A percentile compares a stretch with the other conserved stretches of the same genome.
These are phyloP conservation scores for Caligus rogercresseyi DNA, from an alignment of 1,140 invertebrate species.

Conservation along the genomic window DNA sequence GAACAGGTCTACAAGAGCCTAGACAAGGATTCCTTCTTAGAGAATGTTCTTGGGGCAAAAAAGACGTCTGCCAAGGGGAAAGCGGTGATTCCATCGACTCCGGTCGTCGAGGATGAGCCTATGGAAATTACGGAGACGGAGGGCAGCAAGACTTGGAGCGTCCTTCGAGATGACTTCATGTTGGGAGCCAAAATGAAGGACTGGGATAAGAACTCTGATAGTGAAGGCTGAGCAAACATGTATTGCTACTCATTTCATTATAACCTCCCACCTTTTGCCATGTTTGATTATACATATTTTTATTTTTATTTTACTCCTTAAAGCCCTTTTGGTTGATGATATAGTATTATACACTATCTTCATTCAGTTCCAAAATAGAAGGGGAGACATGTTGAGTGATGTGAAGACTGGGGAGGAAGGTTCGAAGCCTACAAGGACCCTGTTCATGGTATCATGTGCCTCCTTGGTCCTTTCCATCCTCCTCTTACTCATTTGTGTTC, in stretches of 20 bases:
- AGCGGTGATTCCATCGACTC: constrained; percentile 1
- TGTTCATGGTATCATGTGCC: neutral
- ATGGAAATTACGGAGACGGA: constrained; percentile 34
- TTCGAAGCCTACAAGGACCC: neutral
- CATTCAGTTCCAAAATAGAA: neutral
- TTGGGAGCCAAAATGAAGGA: constrained; percentile 72
- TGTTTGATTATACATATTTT: neutral
- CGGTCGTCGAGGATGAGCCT: constrained; percentile 29
- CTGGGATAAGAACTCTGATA: constrained; percentile 52
- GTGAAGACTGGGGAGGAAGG: neutral
- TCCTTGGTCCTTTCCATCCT: neutral
- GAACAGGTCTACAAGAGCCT: constrained; percentile 63
- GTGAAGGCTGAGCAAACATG: constrained; percentile 1
- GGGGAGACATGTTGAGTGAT: neutral
- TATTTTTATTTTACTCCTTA: neutral
- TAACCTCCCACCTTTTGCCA: neutral
- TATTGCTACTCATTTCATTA: neutral
- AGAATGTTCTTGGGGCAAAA: constrained; percentile 36
- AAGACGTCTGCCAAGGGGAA: constrained; percentile 19
- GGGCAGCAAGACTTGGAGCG: constrained; percentile 32
- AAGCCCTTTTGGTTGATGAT: too few species aligned
- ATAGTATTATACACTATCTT: too few species aligned
- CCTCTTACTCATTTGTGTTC: neutral
- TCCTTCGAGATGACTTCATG: constrained; percentile 62
- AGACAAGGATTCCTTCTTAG: constrained; percentile 59